Evolutionary conservation across 2,888 invertebrate species (phyloP).

Genomic region (Melanotus villosus): DNA sequence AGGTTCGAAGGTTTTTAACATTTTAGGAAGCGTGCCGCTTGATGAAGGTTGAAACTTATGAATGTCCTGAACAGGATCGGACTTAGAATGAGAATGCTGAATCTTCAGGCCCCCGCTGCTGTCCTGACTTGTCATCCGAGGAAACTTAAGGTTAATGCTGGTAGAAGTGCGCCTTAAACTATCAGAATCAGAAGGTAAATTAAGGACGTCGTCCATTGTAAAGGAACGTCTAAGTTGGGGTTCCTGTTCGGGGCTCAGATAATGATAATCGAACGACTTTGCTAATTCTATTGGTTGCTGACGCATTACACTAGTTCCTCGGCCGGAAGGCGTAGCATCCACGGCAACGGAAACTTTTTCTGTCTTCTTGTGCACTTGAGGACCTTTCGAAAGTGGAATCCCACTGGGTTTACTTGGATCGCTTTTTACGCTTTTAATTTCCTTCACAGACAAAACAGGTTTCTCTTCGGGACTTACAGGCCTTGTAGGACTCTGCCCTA

Average conservation of each 20-base stretch:
- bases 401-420: conserved; percentile 39
- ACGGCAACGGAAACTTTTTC: conserved; percentile 83
- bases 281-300: conserved; percentile 84
- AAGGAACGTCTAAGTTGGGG: conserved; percentile 67
- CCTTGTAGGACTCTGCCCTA: conserved; percentile 64
- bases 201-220: conserved; percentile 67
- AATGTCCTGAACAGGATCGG: conserved; percentile 78
- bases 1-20: conserved; percentile 67
- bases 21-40: conserved; percentile 53
- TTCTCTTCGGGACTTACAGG: conserved; percentile 62
- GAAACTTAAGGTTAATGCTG: conserved; percentile 62
- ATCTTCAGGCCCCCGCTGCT: conserved; percentile 65
- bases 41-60: conserved; percentile 32
- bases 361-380: conserved; percentile 65
- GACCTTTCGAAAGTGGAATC: conserved; percentile 42
- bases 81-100: conserved; percentile 77
- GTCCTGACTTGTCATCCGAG: conserved; percentile 51
- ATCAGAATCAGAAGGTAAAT: conserved; percentile 52
- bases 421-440: not conserved
- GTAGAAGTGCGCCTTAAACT: conserved; percentile 61
- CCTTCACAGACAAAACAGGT: not conserved
- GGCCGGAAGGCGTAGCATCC: conserved; percentile 83
- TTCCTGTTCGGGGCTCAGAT: conserved; percentile 52
- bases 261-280: conserved; percentile 73
- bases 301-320: conserved; percentile 80